These are phyloP conservation scores for Antigone vipio DNA, from an alignment of 2,113 vertebrate species.

Conservation along the genomic window DNA sequence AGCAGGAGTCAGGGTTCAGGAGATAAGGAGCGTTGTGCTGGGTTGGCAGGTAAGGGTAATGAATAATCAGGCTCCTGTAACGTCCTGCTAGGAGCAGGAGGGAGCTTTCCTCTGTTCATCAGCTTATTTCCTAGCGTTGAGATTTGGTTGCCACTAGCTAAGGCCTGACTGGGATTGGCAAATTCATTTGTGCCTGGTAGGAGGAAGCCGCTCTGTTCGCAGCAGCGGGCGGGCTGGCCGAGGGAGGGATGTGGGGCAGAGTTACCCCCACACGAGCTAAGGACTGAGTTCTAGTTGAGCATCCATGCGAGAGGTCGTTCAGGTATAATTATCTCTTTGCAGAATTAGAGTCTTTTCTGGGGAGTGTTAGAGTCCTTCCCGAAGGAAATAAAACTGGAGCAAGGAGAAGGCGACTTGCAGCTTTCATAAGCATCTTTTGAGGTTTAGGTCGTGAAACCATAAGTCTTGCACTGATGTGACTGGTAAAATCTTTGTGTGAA, in stretches of 20 bases:
- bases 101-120: neutral
- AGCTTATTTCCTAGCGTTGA: neutral
- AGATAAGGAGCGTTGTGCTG: neutral
- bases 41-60: neutral
- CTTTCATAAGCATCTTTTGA: neutral
- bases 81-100: neutral
- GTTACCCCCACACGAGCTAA: neutral
- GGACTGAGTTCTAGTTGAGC: neutral
- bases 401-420: slow-evolving; percentile 24
- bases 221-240: neutral
- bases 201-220: neutral
- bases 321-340: slow-evolving; percentile 35
- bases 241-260: neutral
- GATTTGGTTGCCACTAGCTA: neutral
- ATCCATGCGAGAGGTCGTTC: neutral
- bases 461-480: neutral
- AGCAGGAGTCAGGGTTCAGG: neutral
- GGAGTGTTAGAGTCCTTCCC: neutral
- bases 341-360: slow-evolving; percentile 3
- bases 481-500: neutral
- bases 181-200: neutral
- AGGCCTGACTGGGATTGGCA: neutral
- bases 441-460: neutral
- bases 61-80: neutral
- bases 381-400: slow-evolving; percentile 37